phyloP scores from a whole-genome alignment of 2,113 vertebrate species.

The Brachyhypopomus occidentalis region DNA sequence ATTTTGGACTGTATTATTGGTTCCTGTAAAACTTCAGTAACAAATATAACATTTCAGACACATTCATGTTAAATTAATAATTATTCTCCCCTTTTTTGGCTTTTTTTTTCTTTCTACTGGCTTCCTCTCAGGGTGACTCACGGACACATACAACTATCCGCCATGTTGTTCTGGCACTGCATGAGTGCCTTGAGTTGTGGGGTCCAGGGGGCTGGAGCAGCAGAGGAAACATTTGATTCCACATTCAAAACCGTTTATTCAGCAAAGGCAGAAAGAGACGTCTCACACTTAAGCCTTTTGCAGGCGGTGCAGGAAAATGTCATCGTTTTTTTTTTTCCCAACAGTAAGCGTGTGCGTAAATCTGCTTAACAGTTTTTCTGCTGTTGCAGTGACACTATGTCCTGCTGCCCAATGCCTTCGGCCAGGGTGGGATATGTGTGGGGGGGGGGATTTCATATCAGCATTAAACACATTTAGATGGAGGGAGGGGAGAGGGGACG shows the following conservation, averaged over 20 bases:
- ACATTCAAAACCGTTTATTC: constrained; percentile 74
- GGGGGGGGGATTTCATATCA: constrained; percentile 68
- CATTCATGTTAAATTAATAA: no score
- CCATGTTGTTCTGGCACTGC: constrained; percentile 6
- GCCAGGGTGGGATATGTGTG: constrained; percentile 57
- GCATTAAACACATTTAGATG: constrained; percentile 70
- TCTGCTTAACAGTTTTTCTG: constrained; percentile 71
- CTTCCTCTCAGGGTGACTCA: background rate
- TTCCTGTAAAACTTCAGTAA: no score
- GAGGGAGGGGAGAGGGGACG: constrained; percentile 24
- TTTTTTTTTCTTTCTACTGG: background rate
- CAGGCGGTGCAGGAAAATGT: constrained; percentile 57
- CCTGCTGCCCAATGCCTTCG: constrained; percentile 70
- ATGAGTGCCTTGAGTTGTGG: constrained; percentile 30
- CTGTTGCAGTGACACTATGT: constrained; percentile 69
- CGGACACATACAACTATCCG: background rate
- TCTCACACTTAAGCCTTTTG: constrained; percentile 54
- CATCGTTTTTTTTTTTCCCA: constrained; percentile 45
- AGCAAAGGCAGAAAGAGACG: constrained; percentile 62
- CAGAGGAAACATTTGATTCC: constrained; percentile 65
- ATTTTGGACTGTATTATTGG: no score
- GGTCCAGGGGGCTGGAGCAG: constrained; percentile 56
- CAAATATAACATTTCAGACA: no score
- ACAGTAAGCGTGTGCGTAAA: constrained; percentile 67
- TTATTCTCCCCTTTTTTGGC: no score